These are phyloP conservation scores for Cydia pomonella DNA, from an alignment of 1,140 invertebrate genomes.

Conservation along the genomic window DNA sequence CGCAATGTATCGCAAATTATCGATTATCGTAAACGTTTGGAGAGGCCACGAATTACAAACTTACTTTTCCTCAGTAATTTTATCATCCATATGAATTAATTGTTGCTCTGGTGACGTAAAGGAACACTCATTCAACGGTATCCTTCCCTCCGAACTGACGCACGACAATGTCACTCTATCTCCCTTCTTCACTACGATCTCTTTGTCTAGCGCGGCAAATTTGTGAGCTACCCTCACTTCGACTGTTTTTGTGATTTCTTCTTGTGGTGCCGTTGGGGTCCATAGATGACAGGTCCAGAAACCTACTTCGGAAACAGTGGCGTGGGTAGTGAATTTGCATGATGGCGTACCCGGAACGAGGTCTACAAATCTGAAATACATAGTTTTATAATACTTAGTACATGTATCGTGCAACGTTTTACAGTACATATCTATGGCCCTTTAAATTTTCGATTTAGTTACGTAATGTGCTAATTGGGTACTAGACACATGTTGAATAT, in stretches of 20 bases:
- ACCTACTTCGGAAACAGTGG: neutral
- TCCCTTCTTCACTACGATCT: constrained; percentile 28
- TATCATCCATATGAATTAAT: constrained; percentile 62
- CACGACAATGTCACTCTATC: constrained; percentile 57
- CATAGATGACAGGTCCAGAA: constrained; percentile 18
- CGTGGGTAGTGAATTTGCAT: neutral
- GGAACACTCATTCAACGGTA: constrained; percentile 62
- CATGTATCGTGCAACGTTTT: too few species aligned
- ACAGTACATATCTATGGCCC: too few species aligned
- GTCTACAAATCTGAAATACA: neutral
- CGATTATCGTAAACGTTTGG: too few species aligned
- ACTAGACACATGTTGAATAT: too few species aligned
- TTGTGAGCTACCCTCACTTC: neutral
- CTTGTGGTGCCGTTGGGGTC: neutral
- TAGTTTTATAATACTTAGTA: too few species aligned
- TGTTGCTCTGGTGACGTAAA: constrained; percentile 63
- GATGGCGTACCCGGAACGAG: neutral
- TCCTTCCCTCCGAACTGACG: constrained; percentile 52
- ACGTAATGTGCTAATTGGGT: too few species aligned
- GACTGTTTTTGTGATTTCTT: constrained; percentile 46
- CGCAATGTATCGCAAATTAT: too few species aligned
- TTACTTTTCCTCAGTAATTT: constrained; percentile 55
- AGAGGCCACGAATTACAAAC: too few species aligned
- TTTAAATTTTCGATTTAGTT: too few species aligned
- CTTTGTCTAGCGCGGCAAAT: neutral